Evolutionary conservation across 23 tunicate species (phyloP).

Genomic region (Trididemnum clinides): DNA sequence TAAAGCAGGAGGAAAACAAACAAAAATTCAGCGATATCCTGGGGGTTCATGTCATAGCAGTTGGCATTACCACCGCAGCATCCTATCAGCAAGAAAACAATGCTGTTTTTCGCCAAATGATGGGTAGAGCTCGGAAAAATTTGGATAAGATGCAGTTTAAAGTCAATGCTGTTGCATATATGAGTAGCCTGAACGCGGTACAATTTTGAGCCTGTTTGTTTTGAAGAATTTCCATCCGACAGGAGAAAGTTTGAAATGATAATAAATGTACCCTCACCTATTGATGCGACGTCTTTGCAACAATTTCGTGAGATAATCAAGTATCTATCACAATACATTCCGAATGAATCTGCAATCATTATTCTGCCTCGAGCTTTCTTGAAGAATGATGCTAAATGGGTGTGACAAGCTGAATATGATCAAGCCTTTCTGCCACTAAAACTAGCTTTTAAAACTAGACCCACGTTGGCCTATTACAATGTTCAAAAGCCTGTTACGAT

Average conservation of each 20-base stretch:
- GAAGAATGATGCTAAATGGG: not conserved
- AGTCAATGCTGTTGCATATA: not conserved
- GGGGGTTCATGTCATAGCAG: no score
- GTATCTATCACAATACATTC: not conserved
- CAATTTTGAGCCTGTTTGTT: no score
- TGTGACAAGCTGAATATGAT: not conserved
- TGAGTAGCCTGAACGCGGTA: not conserved
- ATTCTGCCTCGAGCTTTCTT: not conserved
- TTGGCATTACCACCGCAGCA: no score
- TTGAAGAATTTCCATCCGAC: slow-evolving; percentile 19
- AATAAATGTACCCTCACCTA: no score
- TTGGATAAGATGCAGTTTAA: slow-evolving; percentile 52
- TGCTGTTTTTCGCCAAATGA: no score
- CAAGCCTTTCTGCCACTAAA: not conserved
- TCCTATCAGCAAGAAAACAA: no score
- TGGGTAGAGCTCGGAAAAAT: slow-evolving; percentile 66
- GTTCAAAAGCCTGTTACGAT: not conserved
- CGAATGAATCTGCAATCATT: not conserved
- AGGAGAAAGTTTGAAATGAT: not conserved
- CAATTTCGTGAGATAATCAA: slow-evolving; percentile 19
- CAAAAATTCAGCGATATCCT: no score
- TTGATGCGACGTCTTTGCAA: not conserved
- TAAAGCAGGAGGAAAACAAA: no score
- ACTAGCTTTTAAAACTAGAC: not conserved
- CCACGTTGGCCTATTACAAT: not conserved